Evolutionary conservation across 2,113 vertebrate genomes (phyloP), one percentile per base, ranked within the genome.

Genomic region (Lepus europaeus): DNA sequence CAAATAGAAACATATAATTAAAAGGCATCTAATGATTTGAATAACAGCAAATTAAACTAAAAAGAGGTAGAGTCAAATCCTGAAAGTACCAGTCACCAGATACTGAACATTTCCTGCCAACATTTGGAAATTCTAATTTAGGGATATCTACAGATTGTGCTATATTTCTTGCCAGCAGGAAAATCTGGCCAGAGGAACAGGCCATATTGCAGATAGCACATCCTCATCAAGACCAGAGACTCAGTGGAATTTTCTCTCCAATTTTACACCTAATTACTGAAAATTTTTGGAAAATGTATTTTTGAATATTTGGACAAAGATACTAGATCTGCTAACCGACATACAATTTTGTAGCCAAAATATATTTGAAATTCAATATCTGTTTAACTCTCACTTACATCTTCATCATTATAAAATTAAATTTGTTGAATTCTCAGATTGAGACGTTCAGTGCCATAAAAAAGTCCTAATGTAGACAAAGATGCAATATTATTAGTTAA

Each of bases 271-370:
- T 87, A 77, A 89, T 56, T 69, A 51, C 9, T 77, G 31, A 89
- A 90, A 31, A 92, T 0, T 92, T 83, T 83, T 72, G 59, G 27
- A 72, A 95, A 91, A 91, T 56, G 1, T 89, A 45, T 78, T 88
- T 90, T 94, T 82, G 59, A 73, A 27, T 86, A 96, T 95, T 93
- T 93, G 22, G 31, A 69, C 2, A 87, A 93, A 68, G 27, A 74
- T 10, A 36, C 1, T 64, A 87, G 2, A 66, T 76, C 22, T 89
- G 25, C 19, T 90, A 89, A 49, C 2, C 16, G 94, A 72, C 22
- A 33, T 76, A 45, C n/a, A 36, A 59, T 86, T 93, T 89, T 68
- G 16, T n/a, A 70, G 27, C n/a, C 66, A 95, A 93, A 89, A 27
- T 94, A 53, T 31, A 84, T 89, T 78, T 83, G 0, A 33, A 93